Evolutionary conservation across 1,140 invertebrate genomes (phyloP).

Genomic region (Lepeophtheirus salmonis): DNA sequence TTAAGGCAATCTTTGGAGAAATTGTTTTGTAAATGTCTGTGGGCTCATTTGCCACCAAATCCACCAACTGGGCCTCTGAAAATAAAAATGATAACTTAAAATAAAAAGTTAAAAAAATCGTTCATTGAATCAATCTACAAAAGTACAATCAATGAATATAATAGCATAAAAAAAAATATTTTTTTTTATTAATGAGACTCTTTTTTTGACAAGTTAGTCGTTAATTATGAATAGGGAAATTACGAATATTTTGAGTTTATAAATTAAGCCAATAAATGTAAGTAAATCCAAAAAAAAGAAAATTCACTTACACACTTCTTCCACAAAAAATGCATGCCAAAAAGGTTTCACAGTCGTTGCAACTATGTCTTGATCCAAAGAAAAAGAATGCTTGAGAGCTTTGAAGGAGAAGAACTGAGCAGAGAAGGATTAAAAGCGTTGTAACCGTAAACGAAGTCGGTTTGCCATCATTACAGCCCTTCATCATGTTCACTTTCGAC

Average conservation of each 20-base stretch:
- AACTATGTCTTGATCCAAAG: background rate
- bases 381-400: background rate
- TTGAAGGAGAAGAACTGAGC: too few species aligned
- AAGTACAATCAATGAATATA: background rate
- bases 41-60: too few species aligned
- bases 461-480: too few species aligned
- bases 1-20: too few species aligned
- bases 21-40: too few species aligned
- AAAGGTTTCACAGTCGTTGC: slow-evolving; percentile 5
- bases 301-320: background rate
- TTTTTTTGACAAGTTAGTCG: background rate
- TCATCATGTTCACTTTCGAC: too few species aligned
- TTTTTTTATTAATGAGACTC: background rate
- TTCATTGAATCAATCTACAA: slow-evolving; percentile 1
- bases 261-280: background rate
- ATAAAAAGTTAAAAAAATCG: too few species aligned
- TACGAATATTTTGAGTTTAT: background rate
- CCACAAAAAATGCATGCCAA: slow-evolving; percentile 3
- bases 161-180: background rate
- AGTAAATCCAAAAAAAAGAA: background rate
- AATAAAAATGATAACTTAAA: too few species aligned
- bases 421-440: too few species aligned
- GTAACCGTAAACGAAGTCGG: too few species aligned
- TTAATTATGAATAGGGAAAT: background rate
- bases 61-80: too few species aligned